Base-by-base conservation (phyloP, 2,888 invertebrate species). In the Encarsia formosa region DNA sequence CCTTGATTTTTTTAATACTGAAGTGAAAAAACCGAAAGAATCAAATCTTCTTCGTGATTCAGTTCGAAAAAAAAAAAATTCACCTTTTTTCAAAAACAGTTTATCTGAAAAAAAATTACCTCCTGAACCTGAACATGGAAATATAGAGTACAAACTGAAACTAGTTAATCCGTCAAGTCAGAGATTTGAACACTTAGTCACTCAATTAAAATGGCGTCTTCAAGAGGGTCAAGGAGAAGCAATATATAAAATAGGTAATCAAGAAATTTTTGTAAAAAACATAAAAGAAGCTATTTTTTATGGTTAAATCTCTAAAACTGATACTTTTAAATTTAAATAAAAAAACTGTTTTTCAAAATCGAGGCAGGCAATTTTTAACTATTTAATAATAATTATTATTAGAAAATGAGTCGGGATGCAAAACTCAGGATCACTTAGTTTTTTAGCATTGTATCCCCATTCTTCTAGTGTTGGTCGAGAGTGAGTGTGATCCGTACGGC, bases 151-250 rank as follows among this genome's bases (percentile, higher is more conserved):
- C 75, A 97, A 98, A 77, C 75, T 98, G 52, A 95, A 97, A 68
- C 79, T 99, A 50, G 88, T 97, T 6, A 90, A 89, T 73, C 92
- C 96, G 0, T 89, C 94, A 19, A 87, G 88, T 70, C 86, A 88
- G 63, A 81, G 98, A 54, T 88, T 95, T 67, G 94, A 99, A 74
- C 98, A 98, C 76, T 78, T 99, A 24, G 94, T 98, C 18, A 99
- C 98, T 0, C 99, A 99, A 83, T 84, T 99, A 83, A 99, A 99
- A 78, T 99, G 98, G 98, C 82, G 99, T 0, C 80, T 99, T 9
- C 84, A 92, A 0, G 94, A 95, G 75, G 94, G 99, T 23, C 91
- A 94, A 60, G 99, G 98, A 1, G 91, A 94, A 73, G 97, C 97
- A 0, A 92, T 99, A 58, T 99, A 99, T 76, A 95, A 97, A 75